Evolutionary conservation across 2,113 vertebrate genomes (phyloP).

Genomic region (Sceloporus tristichus): DNA sequence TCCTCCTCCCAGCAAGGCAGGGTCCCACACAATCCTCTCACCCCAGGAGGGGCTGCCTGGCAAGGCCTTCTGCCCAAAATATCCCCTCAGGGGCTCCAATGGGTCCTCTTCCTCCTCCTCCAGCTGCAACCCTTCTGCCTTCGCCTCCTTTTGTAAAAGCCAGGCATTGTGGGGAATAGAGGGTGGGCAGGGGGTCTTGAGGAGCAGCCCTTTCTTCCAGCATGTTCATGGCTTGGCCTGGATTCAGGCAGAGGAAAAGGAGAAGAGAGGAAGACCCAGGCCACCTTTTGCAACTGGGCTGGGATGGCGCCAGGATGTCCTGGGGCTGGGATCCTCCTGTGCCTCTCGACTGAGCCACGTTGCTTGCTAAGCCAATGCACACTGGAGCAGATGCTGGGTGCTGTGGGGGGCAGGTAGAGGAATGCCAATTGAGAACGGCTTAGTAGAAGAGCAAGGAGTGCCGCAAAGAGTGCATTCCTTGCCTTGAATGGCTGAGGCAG

Average conservation of each 20-base stretch:
- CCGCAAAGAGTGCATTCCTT: slow-evolving; percentile 55
- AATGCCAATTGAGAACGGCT: slow-evolving; percentile 24
- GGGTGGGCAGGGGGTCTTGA: no score
- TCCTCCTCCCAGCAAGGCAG: no score
- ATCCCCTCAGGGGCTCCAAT: no score
- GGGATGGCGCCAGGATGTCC: background rate
- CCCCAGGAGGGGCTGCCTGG: no score
- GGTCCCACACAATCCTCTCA: no score
- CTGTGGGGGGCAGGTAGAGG: slow-evolving; percentile 2
- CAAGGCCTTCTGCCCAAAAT: no score
- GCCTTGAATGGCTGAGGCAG: slow-evolving; percentile 40
- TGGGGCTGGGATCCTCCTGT: background rate
- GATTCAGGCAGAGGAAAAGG: background rate
- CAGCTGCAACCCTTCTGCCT: no score
- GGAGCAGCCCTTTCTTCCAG: background rate
- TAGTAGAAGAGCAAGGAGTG: slow-evolving; percentile 4
- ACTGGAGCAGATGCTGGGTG: background rate
- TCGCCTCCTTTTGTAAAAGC: no score
- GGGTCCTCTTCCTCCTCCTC: no score
- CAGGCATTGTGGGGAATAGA: no score
- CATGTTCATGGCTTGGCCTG: background rate
- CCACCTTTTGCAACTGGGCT: background rate
- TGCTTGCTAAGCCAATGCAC: background rate
- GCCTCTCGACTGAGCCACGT: slow-evolving; percentile 28
- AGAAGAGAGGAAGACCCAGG: background rate